Evolutionary conservation across 2,888 invertebrate genomes (phyloP).

Genomic region (Lissonota sp.): DNA sequence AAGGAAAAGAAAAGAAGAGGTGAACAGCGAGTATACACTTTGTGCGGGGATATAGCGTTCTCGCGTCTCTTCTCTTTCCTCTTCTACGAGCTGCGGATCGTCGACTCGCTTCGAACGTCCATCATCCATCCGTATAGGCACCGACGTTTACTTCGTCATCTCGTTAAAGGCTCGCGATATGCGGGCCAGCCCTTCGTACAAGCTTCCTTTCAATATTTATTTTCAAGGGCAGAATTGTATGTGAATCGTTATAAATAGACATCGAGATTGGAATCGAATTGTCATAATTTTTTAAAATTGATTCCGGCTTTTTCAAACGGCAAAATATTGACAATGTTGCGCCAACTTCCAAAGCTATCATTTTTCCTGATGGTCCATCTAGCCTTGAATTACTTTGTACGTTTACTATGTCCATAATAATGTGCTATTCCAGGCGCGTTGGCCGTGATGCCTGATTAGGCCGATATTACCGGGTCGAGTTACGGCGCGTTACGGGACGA

Average conservation of each 20-base stretch:
- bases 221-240: too few species aligned
- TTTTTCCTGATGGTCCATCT: neutral
- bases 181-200: neutral
- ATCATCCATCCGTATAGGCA: slow-evolving; percentile 43
- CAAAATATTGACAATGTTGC: too few species aligned
- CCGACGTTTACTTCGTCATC: slow-evolving; percentile 47
- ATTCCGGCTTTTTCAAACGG: too few species aligned
- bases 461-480: slow-evolving; percentile 53
- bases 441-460: slow-evolving; percentile 59
- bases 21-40: slow-evolving; percentile 38
- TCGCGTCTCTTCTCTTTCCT: slow-evolving; percentile 3
- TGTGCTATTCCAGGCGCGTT: slow-evolving; percentile 17
- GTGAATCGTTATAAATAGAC: too few species aligned
- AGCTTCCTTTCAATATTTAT: too few species aligned
- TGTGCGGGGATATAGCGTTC: neutral
- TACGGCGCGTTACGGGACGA: slow-evolving; percentile 48
- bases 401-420: slow-evolving; percentile 4
- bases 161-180: slow-evolving; percentile 34
- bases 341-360: neutral
- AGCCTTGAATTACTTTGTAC: too few species aligned
- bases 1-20: slow-evolving; percentile 21
- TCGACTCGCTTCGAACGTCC: slow-evolving; percentile 24
- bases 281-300: too few species aligned
- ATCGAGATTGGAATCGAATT: too few species aligned
- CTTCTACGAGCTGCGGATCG: slow-evolving; percentile 22